Evolutionary conservation across 2,888 invertebrate species (phyloP), one percentile per base, ranked within the genome.

Genomic region (Ctenicera cuprea): DNA sequence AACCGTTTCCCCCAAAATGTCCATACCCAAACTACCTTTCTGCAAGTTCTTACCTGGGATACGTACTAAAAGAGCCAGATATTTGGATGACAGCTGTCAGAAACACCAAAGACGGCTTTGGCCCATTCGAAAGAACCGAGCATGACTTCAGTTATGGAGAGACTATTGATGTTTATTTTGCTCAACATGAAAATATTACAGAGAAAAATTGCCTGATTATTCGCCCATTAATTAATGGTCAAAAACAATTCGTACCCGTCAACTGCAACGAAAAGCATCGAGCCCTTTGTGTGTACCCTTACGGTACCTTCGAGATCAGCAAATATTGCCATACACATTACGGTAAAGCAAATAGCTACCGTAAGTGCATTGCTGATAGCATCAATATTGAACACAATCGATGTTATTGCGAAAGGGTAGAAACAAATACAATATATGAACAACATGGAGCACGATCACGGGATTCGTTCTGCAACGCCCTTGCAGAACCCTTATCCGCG

Each of bases 51-150:
- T 45, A 65, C 22, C 20, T 37, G 2, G 45, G 68, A 5, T 30
- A 11, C 9, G 41, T 33, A 43, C 70, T 74, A 18, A 26, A 20
- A 45, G 26, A 73, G 18, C 8, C 61, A 26, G 11, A 45, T 1
- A 57, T 76, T n/a, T 76, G 76, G 76, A 57, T 62, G 18, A 62
- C 16, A 38, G 67, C 68, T 4, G 12, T 12, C n/a, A 61, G 76
- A 64, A 66, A 76, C 16, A 18, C 41, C 3, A 18, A 52, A 11
- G 26, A 62, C 22, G 70, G 45, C 1, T 67, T 73, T 33, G 67
- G 62, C 1, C 52, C 66, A 12, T 76, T 76, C 18, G 43, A 64
- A 50, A 67, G 63, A 48, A 9, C 64, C 3, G 14, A 11, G 1
- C 4, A 45, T n/a, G 14, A 45, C n/a, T 7, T 2, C 16, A 45